Percentiles rank a stretch among this genome's conserved stretches.
phyloP scores from a whole-genome alignment of 2,113 vertebrate species.

The Propithecus coquereli region DNA sequence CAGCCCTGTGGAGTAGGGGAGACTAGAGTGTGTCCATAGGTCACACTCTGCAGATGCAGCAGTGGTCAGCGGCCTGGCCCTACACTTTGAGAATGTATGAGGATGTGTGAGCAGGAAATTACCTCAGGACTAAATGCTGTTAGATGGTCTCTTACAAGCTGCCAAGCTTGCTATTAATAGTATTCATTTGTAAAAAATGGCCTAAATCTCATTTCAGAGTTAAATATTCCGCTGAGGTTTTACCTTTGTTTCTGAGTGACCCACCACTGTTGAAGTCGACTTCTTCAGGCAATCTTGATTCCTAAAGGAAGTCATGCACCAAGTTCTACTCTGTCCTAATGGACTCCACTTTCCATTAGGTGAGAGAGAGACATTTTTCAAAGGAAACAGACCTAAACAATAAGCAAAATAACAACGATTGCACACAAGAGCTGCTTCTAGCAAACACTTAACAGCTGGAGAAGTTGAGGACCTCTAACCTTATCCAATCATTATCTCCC shows the following conservation, averaged over 20 bases:
- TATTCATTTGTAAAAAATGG: not conserved
- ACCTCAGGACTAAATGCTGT: not conserved
- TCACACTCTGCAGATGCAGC: not conserved
- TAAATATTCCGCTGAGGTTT: not conserved
- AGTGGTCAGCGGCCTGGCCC: not conserved
- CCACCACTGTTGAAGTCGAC: not conserved
- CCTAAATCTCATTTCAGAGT: slow-evolving; percentile 14
- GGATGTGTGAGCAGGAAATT: not conserved
- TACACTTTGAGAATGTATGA: not conserved
- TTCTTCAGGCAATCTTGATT: not conserved
- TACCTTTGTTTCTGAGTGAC: slow-evolving; percentile 4
- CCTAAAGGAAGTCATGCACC: not conserved
- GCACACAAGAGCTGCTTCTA: slow-evolving; percentile 36
- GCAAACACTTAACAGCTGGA: slow-evolving; percentile 52
- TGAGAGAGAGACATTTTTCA: slow-evolving; percentile 17
- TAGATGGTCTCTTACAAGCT: not conserved
- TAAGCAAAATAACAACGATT: slow-evolving; percentile 7
- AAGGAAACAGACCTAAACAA: slow-evolving; percentile 48
- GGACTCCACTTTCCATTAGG: not conserved
- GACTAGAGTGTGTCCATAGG: too few species aligned
- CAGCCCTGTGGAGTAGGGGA: not conserved
- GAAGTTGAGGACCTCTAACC: slow-evolving; percentile 51
- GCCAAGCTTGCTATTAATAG: not conserved
- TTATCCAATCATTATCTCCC: slow-evolving; percentile 41
- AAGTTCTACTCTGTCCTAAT: not conserved